These are phyloP conservation scores for Drosophila burlai DNA, from an alignment of 1,140 invertebrate species.

Conservation along the genomic window DNA sequence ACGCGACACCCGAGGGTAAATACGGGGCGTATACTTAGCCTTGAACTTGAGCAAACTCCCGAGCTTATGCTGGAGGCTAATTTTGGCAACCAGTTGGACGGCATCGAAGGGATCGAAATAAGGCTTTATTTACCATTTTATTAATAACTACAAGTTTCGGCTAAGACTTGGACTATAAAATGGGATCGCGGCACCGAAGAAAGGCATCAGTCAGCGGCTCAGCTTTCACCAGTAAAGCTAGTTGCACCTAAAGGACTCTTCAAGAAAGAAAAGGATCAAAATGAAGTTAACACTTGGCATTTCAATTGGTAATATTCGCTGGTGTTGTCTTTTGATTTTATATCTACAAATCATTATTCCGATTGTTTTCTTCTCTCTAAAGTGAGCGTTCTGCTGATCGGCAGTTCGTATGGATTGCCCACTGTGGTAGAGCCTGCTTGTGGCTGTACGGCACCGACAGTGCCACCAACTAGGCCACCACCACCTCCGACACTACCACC, in stretches of 20 bases:
- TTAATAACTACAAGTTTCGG: conserved; percentile 14
- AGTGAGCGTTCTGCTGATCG: conserved; percentile 23
- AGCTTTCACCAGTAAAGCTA: conserved; percentile 6
- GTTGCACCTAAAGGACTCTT: background rate
- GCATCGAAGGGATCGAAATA: background rate
- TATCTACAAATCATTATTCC: background rate
- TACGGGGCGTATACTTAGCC: conserved; percentile 22
- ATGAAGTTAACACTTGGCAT: conserved; percentile 24
- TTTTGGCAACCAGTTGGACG: background rate
- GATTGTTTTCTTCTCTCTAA: background rate
- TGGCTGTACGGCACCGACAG: background rate
- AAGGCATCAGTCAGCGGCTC: conserved; percentile 33
- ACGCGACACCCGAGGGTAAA: conserved; percentile 9
- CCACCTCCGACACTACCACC: too few relatives aligned
- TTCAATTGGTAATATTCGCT: conserved; percentile 25
- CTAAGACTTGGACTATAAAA: conserved; percentile 18
- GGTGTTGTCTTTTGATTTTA: background rate
- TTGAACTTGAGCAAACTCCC: conserved; percentile 14
- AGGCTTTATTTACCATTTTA: conserved; percentile 1
- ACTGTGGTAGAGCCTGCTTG: background rate
- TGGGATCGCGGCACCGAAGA: background rate
- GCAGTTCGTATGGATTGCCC: background rate
- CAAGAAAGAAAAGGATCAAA: background rate
- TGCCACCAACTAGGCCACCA: too few relatives aligned
- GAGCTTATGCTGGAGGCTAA: background rate